phyloP scores from a whole-genome alignment of 2,888 invertebrate species.

The Aporophyla nigra region DNA sequence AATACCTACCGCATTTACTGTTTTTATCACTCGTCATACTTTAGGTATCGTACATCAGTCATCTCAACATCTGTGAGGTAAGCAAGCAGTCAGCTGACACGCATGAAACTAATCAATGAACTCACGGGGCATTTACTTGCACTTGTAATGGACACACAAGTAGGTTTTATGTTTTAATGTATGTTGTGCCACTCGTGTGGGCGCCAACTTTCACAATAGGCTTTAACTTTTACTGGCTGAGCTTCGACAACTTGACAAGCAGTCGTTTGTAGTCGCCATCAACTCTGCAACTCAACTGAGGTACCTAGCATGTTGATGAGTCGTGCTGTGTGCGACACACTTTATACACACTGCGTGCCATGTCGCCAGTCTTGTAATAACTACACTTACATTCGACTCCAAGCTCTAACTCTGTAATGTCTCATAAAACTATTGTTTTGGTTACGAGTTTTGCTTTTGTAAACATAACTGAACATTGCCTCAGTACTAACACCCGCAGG shows the following conservation, averaged over 20 bases:
- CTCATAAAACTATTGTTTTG: not conserved
- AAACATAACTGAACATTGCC: not conserved
- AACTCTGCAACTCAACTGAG: not conserved
- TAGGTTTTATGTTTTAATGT: not conserved
- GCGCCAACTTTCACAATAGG: conserved; percentile 4
- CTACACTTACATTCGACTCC: not conserved
- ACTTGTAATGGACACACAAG: not conserved
- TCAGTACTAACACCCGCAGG: not conserved
- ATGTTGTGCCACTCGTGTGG: not conserved
- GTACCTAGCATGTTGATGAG: not conserved
- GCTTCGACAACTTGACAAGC: not conserved
- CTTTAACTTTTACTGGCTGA: not conserved
- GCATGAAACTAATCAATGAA: not conserved
- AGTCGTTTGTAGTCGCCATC: not conserved
- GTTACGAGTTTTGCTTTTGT: not conserved
- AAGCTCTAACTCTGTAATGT: not conserved
- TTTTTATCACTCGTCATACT: not conserved
- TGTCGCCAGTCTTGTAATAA: not conserved
- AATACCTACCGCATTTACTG: not conserved
- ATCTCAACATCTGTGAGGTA: not conserved
- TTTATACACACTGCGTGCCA: not conserved
- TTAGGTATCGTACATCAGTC: not conserved
- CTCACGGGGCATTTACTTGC: not conserved
- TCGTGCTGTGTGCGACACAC: not conserved
- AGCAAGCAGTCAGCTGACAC: not conserved